Evolutionary conservation across 2,888 invertebrate genomes (phyloP).

Genomic region (Drosophila prolongata): DNA sequence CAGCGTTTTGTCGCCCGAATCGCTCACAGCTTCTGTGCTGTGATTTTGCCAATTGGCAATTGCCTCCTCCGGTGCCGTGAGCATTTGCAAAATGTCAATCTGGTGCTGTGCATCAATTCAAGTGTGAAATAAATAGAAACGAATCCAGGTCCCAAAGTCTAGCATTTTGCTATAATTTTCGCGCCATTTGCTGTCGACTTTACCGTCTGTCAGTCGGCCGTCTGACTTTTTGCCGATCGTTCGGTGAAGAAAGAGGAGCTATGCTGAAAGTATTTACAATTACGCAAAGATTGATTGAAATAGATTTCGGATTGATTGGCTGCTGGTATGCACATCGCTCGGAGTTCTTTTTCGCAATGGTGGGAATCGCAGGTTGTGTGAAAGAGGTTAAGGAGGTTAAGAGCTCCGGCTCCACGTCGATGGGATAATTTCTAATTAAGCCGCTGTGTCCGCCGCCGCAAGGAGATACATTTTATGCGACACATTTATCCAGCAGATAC

Average conservation of each 20-base stretch:
- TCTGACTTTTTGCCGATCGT: conserved; percentile 24
- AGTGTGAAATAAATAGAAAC: conserved; percentile 81
- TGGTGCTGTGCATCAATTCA: conserved; percentile 78
- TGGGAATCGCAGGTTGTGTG: conserved; percentile 57
- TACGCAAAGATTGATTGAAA: conserved; percentile 83
- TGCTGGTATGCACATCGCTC: conserved; percentile 38
- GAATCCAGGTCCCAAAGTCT: conserved; percentile 72
- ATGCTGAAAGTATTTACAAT: conserved; percentile 84
- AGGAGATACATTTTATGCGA: conserved; percentile 34
- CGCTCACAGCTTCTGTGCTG: conserved; percentile 50
- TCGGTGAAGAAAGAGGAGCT: conserved; percentile 34
- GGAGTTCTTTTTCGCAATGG: conserved; percentile 22
- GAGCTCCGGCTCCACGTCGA: conserved; percentile 13
- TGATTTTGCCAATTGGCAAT: conserved; percentile 50
- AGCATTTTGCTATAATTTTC: conserved; percentile 79
- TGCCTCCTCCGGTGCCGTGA: conserved; percentile 50
- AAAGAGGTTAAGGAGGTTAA: conserved; percentile 37
- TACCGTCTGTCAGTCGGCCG: conserved; percentile 12
- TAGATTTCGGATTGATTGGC: conserved; percentile 83
- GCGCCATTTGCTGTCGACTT: conserved; percentile 72
- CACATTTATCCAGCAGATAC: conserved; percentile 32
- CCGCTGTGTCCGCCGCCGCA: conserved; percentile 18
- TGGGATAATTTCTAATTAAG: conserved; percentile 45
- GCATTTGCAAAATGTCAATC: conserved; percentile 83
- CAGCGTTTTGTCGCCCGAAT: conserved; percentile 25